These are phyloP conservation scores for Hemichromis elongatus DNA, from an alignment of 2,113 vertebrate genomes.

Conservation along the genomic window DNA sequence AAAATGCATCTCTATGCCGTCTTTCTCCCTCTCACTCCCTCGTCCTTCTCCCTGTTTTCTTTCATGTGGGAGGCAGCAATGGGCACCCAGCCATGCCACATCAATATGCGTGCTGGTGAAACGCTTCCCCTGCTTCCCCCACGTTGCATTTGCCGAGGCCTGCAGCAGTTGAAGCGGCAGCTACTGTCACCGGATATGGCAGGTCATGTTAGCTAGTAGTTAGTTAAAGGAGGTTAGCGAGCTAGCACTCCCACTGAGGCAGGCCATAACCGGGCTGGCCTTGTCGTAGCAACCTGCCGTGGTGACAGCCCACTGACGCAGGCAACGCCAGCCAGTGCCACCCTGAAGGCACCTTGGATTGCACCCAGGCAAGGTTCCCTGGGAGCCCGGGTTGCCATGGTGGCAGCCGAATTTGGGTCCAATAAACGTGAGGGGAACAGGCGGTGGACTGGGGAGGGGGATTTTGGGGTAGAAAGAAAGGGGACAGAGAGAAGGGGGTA, in stretches of 20 bases:
- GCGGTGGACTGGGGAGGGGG: slow-evolving; percentile 47
- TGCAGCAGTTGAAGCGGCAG: slow-evolving; percentile 29
- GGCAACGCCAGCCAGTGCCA: slow-evolving; percentile 61
- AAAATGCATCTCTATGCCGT: slow-evolving; percentile 31
- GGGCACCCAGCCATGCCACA: slow-evolving; percentile 73
- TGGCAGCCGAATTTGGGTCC: slow-evolving; percentile 73
- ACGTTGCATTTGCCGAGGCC: slow-evolving; percentile 17
- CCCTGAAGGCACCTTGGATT: slow-evolving; percentile 72
- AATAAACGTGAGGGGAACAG: slow-evolving; percentile 64
- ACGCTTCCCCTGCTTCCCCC: slow-evolving; percentile 47
- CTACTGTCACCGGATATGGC: slow-evolving; percentile 52
- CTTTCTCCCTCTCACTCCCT: slow-evolving; percentile 44
- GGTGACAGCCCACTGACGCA: slow-evolving; percentile 41
- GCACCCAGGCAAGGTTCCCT: slow-evolving; percentile 73
- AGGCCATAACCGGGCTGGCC: slow-evolving; percentile 6
- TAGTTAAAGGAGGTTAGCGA: slow-evolving; percentile 41
- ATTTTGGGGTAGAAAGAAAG: slow-evolving; percentile 25
- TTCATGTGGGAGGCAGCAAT: slow-evolving; percentile 69
- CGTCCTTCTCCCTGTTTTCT: slow-evolving; percentile 31
- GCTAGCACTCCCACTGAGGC: slow-evolving; percentile 26
- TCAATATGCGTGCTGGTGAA: slow-evolving; percentile 69
- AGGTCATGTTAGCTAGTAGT: slow-evolving; percentile 51
- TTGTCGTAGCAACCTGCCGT: slow-evolving; percentile 36
- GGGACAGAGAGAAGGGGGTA: slow-evolving; percentile 21
- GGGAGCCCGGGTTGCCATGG: slow-evolving; percentile 75